Conservation (phyloP, 64 coral and sea anemone species). For the Montipora foliosa region DNA sequence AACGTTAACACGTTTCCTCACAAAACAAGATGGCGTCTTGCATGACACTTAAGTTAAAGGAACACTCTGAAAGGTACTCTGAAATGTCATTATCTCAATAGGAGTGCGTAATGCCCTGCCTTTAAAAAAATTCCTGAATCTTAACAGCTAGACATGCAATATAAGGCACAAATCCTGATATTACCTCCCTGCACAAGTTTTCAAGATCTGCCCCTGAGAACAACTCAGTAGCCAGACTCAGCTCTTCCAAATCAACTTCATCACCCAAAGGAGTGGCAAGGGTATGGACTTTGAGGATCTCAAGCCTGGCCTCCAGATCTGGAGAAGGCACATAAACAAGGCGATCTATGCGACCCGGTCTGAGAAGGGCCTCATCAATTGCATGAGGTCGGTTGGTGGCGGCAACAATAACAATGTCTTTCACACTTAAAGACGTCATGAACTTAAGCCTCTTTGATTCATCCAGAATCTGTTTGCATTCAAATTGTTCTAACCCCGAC, state of each 20-base stretch:
- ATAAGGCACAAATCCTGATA: not conserved
- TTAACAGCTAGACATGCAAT: too few species aligned
- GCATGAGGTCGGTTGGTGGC: slow-evolving; percentile 94
- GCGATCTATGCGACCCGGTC: slow-evolving; percentile 92
- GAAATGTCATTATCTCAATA: too few species aligned
- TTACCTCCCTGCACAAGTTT: slow-evolving; percentile 97
- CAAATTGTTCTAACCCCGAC: not conserved
- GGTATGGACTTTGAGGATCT: slow-evolving; percentile 93
- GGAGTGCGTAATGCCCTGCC: too few species aligned
- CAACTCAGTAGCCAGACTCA: slow-evolving; percentile 75
- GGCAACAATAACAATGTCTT: slow-evolving; percentile 89
- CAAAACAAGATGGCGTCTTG: too few species aligned
- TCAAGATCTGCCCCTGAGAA: slow-evolving; percentile 97
- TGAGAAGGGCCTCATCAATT: slow-evolving; percentile 90
- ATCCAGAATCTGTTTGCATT: not conserved
- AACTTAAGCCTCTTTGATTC: not conserved
- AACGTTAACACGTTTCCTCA: too few species aligned
- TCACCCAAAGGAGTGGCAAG: slow-evolving; percentile 69
- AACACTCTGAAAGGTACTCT: too few species aligned
- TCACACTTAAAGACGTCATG: not conserved
- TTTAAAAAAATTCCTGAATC: too few species aligned
- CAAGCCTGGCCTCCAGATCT: slow-evolving; percentile 81
- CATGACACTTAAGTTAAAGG: too few species aligned
- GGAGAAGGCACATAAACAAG: slow-evolving; percentile 96
- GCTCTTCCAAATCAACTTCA: slow-evolving; percentile 74